Conservation (phyloP, 1,140 invertebrate species). For the Notospermus geniculatus region DNA sequence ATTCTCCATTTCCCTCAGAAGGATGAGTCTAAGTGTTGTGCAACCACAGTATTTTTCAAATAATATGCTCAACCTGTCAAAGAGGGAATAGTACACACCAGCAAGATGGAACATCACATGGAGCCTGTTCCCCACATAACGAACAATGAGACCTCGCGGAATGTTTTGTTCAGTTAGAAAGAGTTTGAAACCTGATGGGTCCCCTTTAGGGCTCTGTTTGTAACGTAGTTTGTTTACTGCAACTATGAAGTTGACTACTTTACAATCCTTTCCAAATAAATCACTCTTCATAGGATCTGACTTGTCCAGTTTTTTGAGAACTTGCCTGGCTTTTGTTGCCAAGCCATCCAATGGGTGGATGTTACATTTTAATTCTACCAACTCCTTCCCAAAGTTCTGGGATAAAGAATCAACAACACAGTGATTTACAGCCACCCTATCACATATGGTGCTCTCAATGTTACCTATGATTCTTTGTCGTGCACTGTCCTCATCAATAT, state of each 20-base stretch:
- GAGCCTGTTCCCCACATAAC: slow-evolving; percentile 5
- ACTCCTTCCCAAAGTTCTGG: neutral
- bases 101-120: slow-evolving; percentile 8
- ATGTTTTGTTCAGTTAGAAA: neutral
- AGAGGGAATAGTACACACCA: neutral
- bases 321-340: neutral
- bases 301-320: neutral
- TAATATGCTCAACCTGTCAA: neutral
- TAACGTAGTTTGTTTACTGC: neutral
- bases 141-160: neutral
- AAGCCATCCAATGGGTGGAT: neutral
- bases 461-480: neutral
- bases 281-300: neutral
- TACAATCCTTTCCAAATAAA: neutral
- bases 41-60: neutral
- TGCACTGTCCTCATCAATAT: neutral
- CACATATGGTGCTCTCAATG: neutral
- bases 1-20: neutral
- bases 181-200: slow-evolving; percentile 7
- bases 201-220: slow-evolving; percentile 8
- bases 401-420: neutral
- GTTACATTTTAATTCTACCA: neutral
- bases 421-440: neutral
- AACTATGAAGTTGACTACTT: neutral
- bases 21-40: neutral